phyloP scores from a whole-genome alignment of 2,797 vertebrate genomes.

The Acanthurus leucopareius region DNA sequence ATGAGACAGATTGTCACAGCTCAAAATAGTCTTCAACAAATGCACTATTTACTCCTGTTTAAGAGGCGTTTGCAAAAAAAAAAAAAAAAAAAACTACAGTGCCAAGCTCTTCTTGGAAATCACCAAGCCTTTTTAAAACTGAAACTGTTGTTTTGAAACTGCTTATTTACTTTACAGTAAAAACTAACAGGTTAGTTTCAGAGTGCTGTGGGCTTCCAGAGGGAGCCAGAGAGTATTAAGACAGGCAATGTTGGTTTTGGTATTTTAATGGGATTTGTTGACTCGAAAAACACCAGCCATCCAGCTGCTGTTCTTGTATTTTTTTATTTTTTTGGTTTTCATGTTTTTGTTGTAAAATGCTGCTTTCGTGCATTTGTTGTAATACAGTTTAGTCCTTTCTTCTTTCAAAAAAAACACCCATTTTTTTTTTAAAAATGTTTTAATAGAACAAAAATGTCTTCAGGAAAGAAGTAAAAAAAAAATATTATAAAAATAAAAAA shows the following conservation, averaged over 20 bases:
- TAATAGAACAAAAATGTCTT: too few species aligned
- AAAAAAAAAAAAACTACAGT: too few species aligned
- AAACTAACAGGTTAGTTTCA: neutral
- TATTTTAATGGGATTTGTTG: neutral
- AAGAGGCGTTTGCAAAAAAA: neutral
- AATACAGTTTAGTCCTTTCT: neutral
- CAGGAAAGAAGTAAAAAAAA: too few species aligned
- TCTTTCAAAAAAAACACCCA: too few species aligned
- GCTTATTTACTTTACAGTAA: neutral
- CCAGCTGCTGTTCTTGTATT: neutral
- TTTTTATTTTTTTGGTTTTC: neutral
- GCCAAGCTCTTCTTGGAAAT: neutral
- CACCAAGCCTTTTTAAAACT: neutral
- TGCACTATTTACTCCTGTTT: neutral
- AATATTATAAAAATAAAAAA: too few species aligned
- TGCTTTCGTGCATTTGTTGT: neutral
- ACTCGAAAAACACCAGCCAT: neutral
- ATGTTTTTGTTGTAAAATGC: neutral
- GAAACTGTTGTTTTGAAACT: neutral
- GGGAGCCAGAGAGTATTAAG: neutral
- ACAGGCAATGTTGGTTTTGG: neutral
- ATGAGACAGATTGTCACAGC: neutral
- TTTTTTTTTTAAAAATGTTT: too few species aligned
- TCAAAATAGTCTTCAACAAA: neutral
- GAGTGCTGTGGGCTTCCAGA: neutral